Percentiles rank a stretch among this genome's conserved stretches.
Evolutionary conservation across 2,888 invertebrate species (phyloP).

Genomic region (Danaus chrysippus): DNA sequence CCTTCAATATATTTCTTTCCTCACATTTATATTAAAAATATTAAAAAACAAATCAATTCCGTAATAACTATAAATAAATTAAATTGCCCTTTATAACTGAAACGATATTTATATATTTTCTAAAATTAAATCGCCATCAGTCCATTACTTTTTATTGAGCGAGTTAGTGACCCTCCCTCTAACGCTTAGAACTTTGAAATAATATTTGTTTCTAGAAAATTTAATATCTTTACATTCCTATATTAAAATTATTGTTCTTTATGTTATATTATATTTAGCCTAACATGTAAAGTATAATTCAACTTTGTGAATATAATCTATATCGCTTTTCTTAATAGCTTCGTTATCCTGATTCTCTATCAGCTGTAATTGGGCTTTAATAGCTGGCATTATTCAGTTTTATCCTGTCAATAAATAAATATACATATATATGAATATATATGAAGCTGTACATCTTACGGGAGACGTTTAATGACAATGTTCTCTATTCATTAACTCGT

Average conservation of each 20-base stretch:
- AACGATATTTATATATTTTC: slow-evolving; percentile 12
- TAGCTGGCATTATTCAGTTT: not conserved
- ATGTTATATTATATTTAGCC: no score
- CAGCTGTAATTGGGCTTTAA: no score
- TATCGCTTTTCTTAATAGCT: no score
- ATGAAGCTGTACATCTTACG: slow-evolving; percentile 16
- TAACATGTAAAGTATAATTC: no score
- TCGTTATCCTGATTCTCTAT: no score
- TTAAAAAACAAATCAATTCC: no score
- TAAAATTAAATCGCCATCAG: slow-evolving; percentile 38
- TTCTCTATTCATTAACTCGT: slow-evolving; percentile 69
- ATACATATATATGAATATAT: not conserved
- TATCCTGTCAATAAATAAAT: not conserved
- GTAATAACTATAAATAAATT: no score
- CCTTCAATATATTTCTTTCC: no score
- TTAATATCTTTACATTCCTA: no score
- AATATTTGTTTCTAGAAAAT: slow-evolving; percentile 31
- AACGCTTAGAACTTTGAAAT: slow-evolving; percentile 42
- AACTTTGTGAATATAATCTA: no score
- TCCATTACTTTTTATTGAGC: slow-evolving; percentile 59
- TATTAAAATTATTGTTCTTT: no score
- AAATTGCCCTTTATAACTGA: not conserved
- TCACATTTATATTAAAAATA: no score
- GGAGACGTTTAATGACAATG: slow-evolving; percentile 68
- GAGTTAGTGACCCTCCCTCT: slow-evolving; percentile 42